Evolutionary conservation across 2,797 vertebrate genomes (phyloP), one percentile per base, ranked within the genome.

Genomic region (Acrossocheilus fasciatus): DNA sequence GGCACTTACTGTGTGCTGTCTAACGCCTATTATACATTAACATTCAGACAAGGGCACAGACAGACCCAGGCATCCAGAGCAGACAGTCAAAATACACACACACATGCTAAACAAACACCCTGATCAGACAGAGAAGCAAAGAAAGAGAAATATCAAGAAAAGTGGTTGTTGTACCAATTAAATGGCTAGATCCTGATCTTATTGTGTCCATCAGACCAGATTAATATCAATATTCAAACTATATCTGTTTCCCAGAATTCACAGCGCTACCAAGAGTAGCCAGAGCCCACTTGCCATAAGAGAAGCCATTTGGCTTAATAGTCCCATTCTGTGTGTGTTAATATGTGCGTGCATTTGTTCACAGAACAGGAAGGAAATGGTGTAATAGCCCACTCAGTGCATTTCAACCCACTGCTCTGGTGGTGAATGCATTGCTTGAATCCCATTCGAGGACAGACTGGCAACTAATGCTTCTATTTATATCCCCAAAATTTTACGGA

Each of bases 31-130:
- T 83, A 85, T 81, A 87, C 87, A 90, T 88, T 88, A 90, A 88
- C 87, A 87, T 90, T 88, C 89, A 88, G 87, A 86, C 89, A 86
- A 87, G 87, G 89, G 85, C 85, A 82, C 76, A 87, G 79, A 87
- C 68, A 87, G 77, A 90, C 75, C 43, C 85, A 80, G 81, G 79
- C 89, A 83, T 50, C 81, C 80, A 81, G 62, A 83, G 82, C 79
- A 81, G 50, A 85, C 70, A 39, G 59, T 83, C 66, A 68, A 36
- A 41, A 69, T 39, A 87, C 82, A 90, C 68, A 81, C 64, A 36
- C 59, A 14, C 50, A 74, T 64, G 81, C 86, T 68, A 66, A 82
- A 57, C 81, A 74, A 86, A 64, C 78, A 85, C 73, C 23, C 9
- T 47, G 18, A 69, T 39, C 5, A 11, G 20, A 70, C 18, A 69